Evolutionary conservation across 2,888 invertebrate species (phyloP).

Genomic region (Coremacera marginata): DNA sequence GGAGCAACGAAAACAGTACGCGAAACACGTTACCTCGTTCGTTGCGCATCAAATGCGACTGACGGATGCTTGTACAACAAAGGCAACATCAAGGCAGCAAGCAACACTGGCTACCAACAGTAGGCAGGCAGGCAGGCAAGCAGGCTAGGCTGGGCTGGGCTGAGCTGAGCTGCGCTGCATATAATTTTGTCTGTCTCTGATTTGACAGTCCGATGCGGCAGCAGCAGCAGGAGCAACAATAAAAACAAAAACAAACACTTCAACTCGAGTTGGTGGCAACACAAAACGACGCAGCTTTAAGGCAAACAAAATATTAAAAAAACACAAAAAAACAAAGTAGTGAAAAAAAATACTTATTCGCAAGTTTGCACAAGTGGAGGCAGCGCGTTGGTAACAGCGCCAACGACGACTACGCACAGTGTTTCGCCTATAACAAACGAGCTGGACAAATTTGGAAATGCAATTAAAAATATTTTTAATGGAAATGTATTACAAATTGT

Average conservation of each 20-base stretch:
- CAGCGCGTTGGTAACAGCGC: not conserved
- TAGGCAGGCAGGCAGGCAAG: not conserved
- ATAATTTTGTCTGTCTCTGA: slow-evolving; percentile 26
- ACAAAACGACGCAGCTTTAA: slow-evolving; percentile 20
- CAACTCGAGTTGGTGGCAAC: slow-evolving; percentile 34
- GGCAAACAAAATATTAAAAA: slow-evolving; percentile 14
- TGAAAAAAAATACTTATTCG: not conserved
- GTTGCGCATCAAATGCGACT: slow-evolving; percentile 50
- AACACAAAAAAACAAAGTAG: slow-evolving; percentile 35
- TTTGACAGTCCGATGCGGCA: slow-evolving; percentile 35
- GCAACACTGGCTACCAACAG: slow-evolving; percentile 4
- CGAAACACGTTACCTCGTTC: slow-evolving; percentile 46
- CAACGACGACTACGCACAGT: no score
- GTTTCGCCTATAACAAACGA: no score
- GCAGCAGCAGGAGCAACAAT: slow-evolving; percentile 35
- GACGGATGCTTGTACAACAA: slow-evolving; percentile 41
- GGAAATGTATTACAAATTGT: no score
- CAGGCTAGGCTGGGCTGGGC: not conserved
- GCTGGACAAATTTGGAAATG: no score
- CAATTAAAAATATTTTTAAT: no score
- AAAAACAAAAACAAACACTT: slow-evolving; percentile 28
- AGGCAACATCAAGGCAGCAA: slow-evolving; percentile 16
- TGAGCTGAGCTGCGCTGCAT: slow-evolving; percentile 4
- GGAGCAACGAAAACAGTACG: slow-evolving; percentile 20
- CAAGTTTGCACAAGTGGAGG: slow-evolving; percentile 16